Evolutionary conservation across 2,888 invertebrate species (phyloP).

Genomic region (Holacanthella duospinosa): DNA sequence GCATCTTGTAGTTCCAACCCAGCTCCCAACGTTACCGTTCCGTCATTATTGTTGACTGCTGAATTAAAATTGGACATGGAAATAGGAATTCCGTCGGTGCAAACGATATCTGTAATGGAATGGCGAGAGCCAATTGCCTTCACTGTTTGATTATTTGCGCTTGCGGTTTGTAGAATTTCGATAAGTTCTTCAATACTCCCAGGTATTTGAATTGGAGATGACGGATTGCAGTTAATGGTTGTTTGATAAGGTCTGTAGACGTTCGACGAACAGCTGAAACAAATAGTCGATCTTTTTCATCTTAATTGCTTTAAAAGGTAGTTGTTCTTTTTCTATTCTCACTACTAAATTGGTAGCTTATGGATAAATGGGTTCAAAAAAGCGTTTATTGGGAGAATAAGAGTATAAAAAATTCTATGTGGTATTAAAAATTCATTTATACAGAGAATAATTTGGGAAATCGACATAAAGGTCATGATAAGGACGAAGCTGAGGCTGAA

Average conservation of each 20-base stretch:
- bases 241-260: conserved; percentile 7
- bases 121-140: conserved; percentile 12
- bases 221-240: background rate
- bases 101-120: conserved; percentile 12
- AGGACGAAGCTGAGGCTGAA: too few relatives aligned
- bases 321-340: too few relatives aligned
- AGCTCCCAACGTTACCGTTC: conserved; percentile 11
- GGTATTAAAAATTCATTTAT: too few relatives aligned
- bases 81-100: conserved; percentile 12
- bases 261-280: too few relatives aligned
- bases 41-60: background rate
- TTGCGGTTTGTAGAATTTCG: conserved; percentile 5
- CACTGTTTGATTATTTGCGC: background rate
- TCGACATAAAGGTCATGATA: too few relatives aligned
- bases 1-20: conserved; percentile 11
- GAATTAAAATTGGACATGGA: background rate
- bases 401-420: too few relatives aligned
- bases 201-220: conserved; percentile 2
- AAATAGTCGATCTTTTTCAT: too few relatives aligned
- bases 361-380: too few relatives aligned
- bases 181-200: background rate
- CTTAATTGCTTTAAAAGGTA: too few relatives aligned
- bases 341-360: too few relatives aligned
- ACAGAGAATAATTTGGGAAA: too few relatives aligned
- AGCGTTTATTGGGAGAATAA: too few relatives aligned